These are phyloP conservation scores for Arion vulgaris DNA, from an alignment of 1,140 invertebrate species.

Conservation along the genomic window DNA sequence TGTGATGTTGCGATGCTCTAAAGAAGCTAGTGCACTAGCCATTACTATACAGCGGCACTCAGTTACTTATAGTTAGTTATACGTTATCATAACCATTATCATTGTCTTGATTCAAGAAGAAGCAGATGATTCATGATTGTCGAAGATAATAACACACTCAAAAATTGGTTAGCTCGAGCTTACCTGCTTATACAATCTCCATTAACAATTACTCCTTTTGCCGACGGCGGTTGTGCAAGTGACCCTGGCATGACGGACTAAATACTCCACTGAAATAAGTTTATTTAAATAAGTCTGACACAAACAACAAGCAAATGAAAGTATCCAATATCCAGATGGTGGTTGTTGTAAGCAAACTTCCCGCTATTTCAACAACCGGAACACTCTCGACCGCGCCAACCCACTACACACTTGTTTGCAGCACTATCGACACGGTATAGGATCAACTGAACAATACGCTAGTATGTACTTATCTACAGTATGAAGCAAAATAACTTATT, in stretches of 20 bases:
- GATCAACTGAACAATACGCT: too few species aligned
- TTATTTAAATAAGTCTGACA: background rate
- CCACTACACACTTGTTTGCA: background rate
- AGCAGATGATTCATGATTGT: too few species aligned
- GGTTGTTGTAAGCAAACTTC: slow-evolving; percentile 10
- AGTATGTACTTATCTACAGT: too few species aligned
- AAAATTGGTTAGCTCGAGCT: too few species aligned
- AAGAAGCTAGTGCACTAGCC: too few species aligned
- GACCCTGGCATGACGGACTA: background rate
- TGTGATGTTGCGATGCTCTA: too few species aligned
- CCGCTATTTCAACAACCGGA: slow-evolving; percentile 15
- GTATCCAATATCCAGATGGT: background rate
- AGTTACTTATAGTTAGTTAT: too few species aligned
- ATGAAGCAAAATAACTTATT: too few species aligned
- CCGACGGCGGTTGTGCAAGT: background rate
- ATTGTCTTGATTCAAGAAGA: too few species aligned
- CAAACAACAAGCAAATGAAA: background rate
- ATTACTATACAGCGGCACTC: too few species aligned
- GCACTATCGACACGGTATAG: slow-evolving; percentile 14
- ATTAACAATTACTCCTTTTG: background rate
- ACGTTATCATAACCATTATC: too few species aligned
- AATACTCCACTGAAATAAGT: background rate
- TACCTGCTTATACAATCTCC: background rate
- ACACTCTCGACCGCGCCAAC: background rate
- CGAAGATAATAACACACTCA: too few species aligned